phyloP scores from a whole-genome alignment of 2,888 invertebrate genomes.

The Smittia aterrima region DNA sequence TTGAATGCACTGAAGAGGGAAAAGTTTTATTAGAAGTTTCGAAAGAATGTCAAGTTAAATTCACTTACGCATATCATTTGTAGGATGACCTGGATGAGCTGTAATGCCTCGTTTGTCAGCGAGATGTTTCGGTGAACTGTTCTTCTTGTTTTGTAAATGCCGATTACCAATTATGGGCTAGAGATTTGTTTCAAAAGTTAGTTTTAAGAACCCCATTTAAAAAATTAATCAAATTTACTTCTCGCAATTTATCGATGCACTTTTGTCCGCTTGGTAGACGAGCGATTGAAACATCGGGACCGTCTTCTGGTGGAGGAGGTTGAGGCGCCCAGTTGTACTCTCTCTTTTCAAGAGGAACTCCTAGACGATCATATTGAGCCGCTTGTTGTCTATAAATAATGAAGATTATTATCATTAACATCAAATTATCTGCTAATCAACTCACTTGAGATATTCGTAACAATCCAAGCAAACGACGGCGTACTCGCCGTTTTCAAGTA shows the following conservation, averaged over 20 bases:
- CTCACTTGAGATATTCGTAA: conserved; percentile 79
- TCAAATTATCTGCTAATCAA: neutral
- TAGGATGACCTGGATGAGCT: conserved; percentile 43
- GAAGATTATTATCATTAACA: neutral
- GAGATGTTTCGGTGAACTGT: conserved; percentile 62
- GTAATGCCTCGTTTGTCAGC: conserved; percentile 49
- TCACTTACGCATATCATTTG: conserved; percentile 51
- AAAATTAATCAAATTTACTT: conserved; percentile 6
- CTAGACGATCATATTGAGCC: conserved; percentile 84
- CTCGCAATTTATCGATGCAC: conserved; percentile 65
- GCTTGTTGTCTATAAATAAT: conserved; percentile 67
- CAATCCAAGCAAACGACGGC: conserved; percentile 91
- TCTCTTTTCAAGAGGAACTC: conserved; percentile 83
- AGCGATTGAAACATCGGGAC: conserved; percentile 79
- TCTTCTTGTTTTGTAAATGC: conserved; percentile 59
- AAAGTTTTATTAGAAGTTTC: conserved; percentile 27
- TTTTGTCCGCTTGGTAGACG: conserved; percentile 81
- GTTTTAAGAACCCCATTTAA: neutral
- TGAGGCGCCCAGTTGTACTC: conserved; percentile 94
- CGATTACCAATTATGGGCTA: conserved; percentile 23
- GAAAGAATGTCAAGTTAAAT: neutral
- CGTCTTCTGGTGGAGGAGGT: conserved; percentile 88
- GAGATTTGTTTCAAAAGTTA: conserved; percentile 3
- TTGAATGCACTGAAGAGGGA: conserved; percentile 51
- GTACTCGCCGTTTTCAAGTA: conserved; percentile 85